These are phyloP conservation scores for Neoaliturus tenellus DNA, from an alignment of 2,888 invertebrate genomes.

Conservation along the genomic window DNA sequence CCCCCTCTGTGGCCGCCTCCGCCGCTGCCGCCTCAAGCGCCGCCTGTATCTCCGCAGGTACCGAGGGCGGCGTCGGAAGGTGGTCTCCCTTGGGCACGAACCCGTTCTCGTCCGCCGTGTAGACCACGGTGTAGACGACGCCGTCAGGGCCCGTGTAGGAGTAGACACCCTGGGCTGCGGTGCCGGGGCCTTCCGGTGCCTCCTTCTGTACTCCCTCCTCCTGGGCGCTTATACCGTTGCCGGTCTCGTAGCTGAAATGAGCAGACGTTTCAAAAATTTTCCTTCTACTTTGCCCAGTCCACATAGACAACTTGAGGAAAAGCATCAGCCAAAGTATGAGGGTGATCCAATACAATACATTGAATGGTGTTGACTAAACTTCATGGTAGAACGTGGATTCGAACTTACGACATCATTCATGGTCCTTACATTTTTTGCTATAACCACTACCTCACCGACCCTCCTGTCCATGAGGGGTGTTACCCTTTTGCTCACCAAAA, in stretches of 20 bases:
- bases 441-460: too few relatives aligned
- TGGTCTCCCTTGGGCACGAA: conserved; percentile 78
- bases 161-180: conserved; percentile 81
- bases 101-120: conserved; percentile 82
- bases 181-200: conserved; percentile 73
- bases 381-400: too few relatives aligned
- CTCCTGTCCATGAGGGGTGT: too few relatives aligned
- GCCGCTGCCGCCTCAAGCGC: conserved; percentile 73
- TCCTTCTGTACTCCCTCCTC: conserved; percentile 76
- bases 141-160: conserved; percentile 84
- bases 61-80: conserved; percentile 71
- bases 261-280: too few relatives aligned
- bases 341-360: too few relatives aligned
- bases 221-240: conserved; percentile 73
- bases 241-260: conserved; percentile 71
- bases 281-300: too few relatives aligned
- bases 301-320: too few relatives aligned
- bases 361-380: too few relatives aligned
- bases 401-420: too few relatives aligned
- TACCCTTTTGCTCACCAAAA: too few relatives aligned
- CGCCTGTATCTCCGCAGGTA: conserved; percentile 71
- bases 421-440: too few relatives aligned
- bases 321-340: too few relatives aligned
- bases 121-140: conserved; percentile 76
- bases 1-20: conserved; percentile 67